Conservation (phyloP, 1,140 invertebrate genomes). For the Stegodyphus mimosarum region DNA sequence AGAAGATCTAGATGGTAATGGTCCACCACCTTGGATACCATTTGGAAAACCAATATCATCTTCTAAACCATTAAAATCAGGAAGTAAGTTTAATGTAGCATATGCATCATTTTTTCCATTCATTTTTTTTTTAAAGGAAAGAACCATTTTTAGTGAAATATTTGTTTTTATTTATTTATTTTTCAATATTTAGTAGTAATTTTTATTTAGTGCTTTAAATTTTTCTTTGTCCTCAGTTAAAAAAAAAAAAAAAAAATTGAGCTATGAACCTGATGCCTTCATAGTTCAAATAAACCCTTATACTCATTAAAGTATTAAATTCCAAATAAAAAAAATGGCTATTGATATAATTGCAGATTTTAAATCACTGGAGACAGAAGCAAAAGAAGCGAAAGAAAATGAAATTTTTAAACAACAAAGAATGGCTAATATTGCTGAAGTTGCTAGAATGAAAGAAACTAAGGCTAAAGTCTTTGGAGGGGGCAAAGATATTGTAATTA, state of each 20-base stretch:
- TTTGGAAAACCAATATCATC: conserved; percentile 77
- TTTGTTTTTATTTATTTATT: neutral
- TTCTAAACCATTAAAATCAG: conserved; percentile 9
- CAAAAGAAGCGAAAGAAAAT: conserved; percentile 68
- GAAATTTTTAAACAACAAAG: conserved; percentile 85
- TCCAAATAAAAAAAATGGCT: too few relatives aligned
- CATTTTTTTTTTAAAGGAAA: conserved; percentile 25
- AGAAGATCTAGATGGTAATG: conserved; percentile 73
- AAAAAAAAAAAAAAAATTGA: too few relatives aligned
- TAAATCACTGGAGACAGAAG: conserved; percentile 65
- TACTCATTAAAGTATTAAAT: too few relatives aligned
- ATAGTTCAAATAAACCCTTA: too few relatives aligned
- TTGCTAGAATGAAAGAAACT: conserved; percentile 75
- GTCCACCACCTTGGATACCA: conserved; percentile 89
- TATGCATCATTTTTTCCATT: neutral
- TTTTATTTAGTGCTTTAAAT: neutral
- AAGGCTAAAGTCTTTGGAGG: conserved; percentile 77
- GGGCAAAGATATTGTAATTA: conserved; percentile 71
- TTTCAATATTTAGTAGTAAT: too few relatives aligned
- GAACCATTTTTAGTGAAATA: conserved; percentile 53
- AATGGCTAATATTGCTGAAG: conserved; percentile 87
- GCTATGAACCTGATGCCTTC: too few relatives aligned
- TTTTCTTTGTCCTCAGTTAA: too few relatives aligned
- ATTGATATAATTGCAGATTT: conserved; percentile 62
- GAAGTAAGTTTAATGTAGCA: neutral